Conservation (phyloP, 2,113 vertebrate species). For the Engystomops pustulosus region DNA sequence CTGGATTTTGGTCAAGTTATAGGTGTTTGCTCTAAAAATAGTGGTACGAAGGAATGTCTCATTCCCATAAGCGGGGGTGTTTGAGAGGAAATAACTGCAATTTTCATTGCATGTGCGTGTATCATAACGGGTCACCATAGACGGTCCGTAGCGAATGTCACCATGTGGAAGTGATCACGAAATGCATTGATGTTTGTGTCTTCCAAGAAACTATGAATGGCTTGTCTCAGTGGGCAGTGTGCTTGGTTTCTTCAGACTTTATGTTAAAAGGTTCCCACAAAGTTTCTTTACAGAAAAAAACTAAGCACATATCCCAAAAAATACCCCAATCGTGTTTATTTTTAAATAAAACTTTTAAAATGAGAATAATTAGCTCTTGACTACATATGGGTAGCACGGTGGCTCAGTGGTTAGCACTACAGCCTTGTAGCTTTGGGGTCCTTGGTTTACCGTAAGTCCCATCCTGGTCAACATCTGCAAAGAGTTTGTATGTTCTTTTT, state of each 20-base stretch:
- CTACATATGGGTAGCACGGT: no score
- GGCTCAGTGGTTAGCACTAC: no score
- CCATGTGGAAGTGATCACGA: constrained; percentile 38
- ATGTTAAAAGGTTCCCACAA: not conserved
- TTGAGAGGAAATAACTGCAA: not conserved
- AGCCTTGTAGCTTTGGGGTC: no score
- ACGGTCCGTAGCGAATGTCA: not conserved
- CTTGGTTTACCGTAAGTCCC: no score
- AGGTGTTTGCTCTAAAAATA: constrained; percentile 31
- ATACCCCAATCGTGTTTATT: not conserved
- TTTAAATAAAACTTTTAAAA: not conserved
- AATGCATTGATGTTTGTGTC: not conserved
- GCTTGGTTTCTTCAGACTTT: not conserved
- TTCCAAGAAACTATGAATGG: constrained; percentile 15
- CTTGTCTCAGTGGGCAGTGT: not conserved
- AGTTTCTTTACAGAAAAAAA: no score
- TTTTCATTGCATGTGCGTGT: not conserved
- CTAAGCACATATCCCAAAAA: no score
- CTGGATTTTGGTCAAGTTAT: not conserved
- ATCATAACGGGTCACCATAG: not conserved
- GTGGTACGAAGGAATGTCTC: not conserved
- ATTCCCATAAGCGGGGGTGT: constrained; percentile 19
- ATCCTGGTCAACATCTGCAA: no score
- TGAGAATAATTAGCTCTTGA: no score
- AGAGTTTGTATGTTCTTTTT: no score